Base-by-base conservation (phyloP, 1,140 invertebrate species). In the Heliconius eleuchia region DNA sequence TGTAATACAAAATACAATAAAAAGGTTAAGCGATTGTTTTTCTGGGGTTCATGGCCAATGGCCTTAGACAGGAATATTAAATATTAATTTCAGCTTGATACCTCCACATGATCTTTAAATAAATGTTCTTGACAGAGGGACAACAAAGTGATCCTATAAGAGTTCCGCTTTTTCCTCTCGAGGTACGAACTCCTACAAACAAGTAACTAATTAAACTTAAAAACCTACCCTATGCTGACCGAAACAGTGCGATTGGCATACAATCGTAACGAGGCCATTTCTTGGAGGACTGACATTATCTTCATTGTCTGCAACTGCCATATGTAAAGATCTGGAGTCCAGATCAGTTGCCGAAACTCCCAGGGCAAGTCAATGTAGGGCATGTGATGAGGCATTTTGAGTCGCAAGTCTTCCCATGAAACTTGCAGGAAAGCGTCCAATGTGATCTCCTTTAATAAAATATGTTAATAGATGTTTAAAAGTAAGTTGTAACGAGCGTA, bases 311-410 rank as follows among this genome's bases (percentile, higher is more conserved):
- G 91, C 39, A 96, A 86, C 84, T 96, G 95, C 84, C 95, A 91
- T 85, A 96, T 96, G 88, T 96, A 96, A n/a, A 96, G 91, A 86
- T 96, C 95, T 71, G 95, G 95, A 70, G 95, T 94, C 92, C 89
- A 96, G 81, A 96, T 95, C 46, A 95, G 91, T 81, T 95, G 90
- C 2, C 92, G 86, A 81, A 95, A 95, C 83, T 95, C 94, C 96
- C 96, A 96, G n/a, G 95, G 95, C 50, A 96, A 92, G 87, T 96
- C 95, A 13, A 96, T 93, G 86, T 95, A 96, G 1, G 92, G 84
- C 77, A 89, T 86, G 30, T 93, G 91, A 9, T 88, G 85, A 3
- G 93, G 88, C 13, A 95, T 89, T 42, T 93, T 90, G 52, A 96
- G 91, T 46, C 95, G 83, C 8, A 83, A 80, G 76, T 96, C 96